Conservation (phyloP, 1,140 invertebrate genomes). For the Scaptomyza montana region DNA sequence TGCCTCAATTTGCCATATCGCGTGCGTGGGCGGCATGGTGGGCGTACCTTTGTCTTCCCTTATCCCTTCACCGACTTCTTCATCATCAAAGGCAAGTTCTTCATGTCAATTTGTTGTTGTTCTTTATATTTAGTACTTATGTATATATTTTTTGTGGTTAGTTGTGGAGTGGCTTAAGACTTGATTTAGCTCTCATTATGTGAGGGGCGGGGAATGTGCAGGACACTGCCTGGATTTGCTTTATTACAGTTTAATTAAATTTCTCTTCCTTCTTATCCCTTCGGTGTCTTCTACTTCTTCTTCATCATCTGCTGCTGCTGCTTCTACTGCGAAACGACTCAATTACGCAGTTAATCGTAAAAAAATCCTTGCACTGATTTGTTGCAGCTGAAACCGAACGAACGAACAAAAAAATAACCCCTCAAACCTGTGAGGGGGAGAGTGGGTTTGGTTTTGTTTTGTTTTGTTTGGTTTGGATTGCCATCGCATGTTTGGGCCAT, state of each 20-base stretch:
- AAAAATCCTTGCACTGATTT: slow-evolving; percentile 84
- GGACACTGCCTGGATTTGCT: slow-evolving; percentile 70
- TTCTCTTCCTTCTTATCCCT: slow-evolving; percentile 29
- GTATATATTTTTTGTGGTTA: slow-evolving; percentile 38
- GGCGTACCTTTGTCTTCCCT: slow-evolving; percentile 14
- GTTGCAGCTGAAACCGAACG: slow-evolving; percentile 81
- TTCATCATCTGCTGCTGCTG: not conserved
- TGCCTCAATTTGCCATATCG: slow-evolving; percentile 82
- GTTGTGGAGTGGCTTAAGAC: slow-evolving; percentile 72
- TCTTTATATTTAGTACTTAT: not conserved
- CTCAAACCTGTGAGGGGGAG: slow-evolving; percentile 7
- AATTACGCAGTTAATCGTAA: slow-evolving; percentile 84
- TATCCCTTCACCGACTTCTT: not conserved
- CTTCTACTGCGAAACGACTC: slow-evolving; percentile 71
- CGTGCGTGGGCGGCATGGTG: slow-evolving; percentile 31
- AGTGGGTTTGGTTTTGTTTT: slow-evolving; percentile 11
- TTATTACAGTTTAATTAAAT: slow-evolving; percentile 84
- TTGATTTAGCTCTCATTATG: slow-evolving; percentile 83
- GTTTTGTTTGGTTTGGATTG: slow-evolving; percentile 17
- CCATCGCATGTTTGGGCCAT: slow-evolving; percentile 77
- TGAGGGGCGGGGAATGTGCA: not conserved
- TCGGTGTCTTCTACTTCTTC: slow-evolving; percentile 1
- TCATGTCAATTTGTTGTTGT: slow-evolving; percentile 67
- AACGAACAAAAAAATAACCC: not conserved
- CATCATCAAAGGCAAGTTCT: slow-evolving; percentile 75